Base-by-base conservation (phyloP, 2,113 vertebrate species). In the Argyrosomus japonicus region DNA sequence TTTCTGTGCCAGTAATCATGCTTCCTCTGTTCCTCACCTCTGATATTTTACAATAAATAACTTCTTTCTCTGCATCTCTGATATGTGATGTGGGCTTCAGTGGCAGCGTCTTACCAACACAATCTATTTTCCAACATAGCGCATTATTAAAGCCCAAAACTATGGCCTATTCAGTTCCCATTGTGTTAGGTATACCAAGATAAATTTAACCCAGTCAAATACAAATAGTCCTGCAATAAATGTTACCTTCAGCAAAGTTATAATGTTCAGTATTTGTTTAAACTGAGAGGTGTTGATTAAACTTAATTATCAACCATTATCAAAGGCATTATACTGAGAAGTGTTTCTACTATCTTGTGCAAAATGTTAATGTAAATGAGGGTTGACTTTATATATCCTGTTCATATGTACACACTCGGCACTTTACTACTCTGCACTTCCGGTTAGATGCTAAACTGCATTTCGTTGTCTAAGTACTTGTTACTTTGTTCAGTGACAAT, bases 21-120 rank as follows among this genome's bases (percentile, higher is more conserved):
- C 51, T 61, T 56, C 4, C 4, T 51, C 15, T 71, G 21, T 21
- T 54, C 13, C 47, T 13, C 19, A 32, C 32, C 23, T 25, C 17
- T 23, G 13, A 53, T 67, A 21, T 61, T 54, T 8, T 27, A n/a
- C 36, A 73, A 77, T 77, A 65, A 83, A 77, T 36, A 14, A 18
- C 10, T 60, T 75, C 0, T 54, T 45, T 54, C 14, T 36, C 14
- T 32, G 25, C 15, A 61, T 19, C 15, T 32, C 19, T 47, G 14
- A 47, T 27, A 25, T 36, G 27, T 40, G 58, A 17, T 50, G 25
- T 56, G 10, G 21, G 40, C 17, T 27, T 6, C 45, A 43, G 51
- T 56, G 51, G 8, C 32, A 56, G 14, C 6, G 14, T 47, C 14
- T 10, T 47, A 13, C 13, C 13, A 12, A 45, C 45, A 47, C 12